Evolutionary conservation across 2,888 invertebrate species (phyloP), one percentile per base, ranked within the genome.

Genomic region (Eupithecia vulgata): DNA sequence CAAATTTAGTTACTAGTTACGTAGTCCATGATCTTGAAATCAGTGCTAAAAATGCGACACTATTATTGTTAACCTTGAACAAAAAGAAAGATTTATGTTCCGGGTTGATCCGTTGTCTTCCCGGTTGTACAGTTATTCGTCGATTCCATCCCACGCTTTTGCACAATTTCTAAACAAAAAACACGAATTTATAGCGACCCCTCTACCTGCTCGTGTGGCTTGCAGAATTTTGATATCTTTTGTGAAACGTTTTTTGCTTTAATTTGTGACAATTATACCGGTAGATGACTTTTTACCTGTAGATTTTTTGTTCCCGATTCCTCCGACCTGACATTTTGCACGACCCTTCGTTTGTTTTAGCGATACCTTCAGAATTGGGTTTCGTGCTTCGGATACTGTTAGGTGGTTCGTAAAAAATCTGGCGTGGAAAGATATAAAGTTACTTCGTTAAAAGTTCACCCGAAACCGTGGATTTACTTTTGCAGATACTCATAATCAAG

Each of bases 181-280:
- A 87, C 83, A 81, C 78, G 85, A 90, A 88, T 90, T 90, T 90
- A 90, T 89, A 90, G 87, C 81, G 81, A 85, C 84, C 85, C 35
- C 81, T 87, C 91, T 94, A 94, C 94, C 94, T 94, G 94, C 93
- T 92, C 94, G 94, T 94, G 94, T 94, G 94, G 93, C 94, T 94
- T 94, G 94, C 94, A 93, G 93, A 91, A 92, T 94, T 92, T 93
- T 93, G 94, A 94, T 94, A 93, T 88, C 93, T 90, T 92, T 94
- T 93, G 93, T 93, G 87, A 84, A 84, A 80, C 35, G 76, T 88
- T 94, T 94, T 94, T 94, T 94, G 94, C 93, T 87, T 94, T 92
- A 94, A 94, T 94, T 94, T 94, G 94, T 94, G 94, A 94, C 94
- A 94, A 94, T 94, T 94, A 94, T 94, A 94, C 88, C 94, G 93